Evolutionary conservation across 2,888 invertebrate genomes (phyloP).

Genomic region (Plemyria rubiginata): DNA sequence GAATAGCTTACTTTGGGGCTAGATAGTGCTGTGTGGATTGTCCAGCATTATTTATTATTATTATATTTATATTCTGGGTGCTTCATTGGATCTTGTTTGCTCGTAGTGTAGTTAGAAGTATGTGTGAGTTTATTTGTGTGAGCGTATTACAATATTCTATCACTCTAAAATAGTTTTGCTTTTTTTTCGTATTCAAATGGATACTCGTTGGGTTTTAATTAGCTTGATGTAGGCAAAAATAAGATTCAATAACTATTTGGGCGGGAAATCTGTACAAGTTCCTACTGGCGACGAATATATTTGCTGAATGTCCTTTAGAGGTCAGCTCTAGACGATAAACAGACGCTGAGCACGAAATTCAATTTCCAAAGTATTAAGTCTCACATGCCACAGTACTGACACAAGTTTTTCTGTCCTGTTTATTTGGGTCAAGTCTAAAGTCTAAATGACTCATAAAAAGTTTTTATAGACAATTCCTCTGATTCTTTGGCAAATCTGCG

Average conservation of each 20-base stretch:
- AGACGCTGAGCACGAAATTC: constrained; percentile 59
- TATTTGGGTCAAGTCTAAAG: constrained; percentile 71
- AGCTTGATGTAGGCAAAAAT: not conserved
- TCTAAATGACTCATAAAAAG: constrained; percentile 66
- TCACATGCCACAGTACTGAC: constrained; percentile 45
- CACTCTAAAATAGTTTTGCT: no score
- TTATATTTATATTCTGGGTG: no score
- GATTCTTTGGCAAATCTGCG: constrained; percentile 26
- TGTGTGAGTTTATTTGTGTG: no score
- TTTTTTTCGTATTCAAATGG: not conserved
- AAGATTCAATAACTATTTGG: not conserved
- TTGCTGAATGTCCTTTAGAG: constrained; percentile 49
- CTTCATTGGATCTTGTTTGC: no score
- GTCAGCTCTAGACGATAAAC: constrained; percentile 54
- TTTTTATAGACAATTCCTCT: constrained; percentile 62
- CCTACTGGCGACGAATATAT: constrained; percentile 36
- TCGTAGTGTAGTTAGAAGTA: no score
- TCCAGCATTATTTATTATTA: no score
- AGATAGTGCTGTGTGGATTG: no score
- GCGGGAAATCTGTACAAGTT: not conserved
- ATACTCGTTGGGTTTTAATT: not conserved
- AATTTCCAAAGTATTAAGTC: constrained; percentile 65
- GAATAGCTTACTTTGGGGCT: no score
- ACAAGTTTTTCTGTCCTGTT: constrained; percentile 70
- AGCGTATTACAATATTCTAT: no score